phyloP scores from a whole-genome alignment of 1,140 invertebrate species.

The Microvelia longipes region DNA sequence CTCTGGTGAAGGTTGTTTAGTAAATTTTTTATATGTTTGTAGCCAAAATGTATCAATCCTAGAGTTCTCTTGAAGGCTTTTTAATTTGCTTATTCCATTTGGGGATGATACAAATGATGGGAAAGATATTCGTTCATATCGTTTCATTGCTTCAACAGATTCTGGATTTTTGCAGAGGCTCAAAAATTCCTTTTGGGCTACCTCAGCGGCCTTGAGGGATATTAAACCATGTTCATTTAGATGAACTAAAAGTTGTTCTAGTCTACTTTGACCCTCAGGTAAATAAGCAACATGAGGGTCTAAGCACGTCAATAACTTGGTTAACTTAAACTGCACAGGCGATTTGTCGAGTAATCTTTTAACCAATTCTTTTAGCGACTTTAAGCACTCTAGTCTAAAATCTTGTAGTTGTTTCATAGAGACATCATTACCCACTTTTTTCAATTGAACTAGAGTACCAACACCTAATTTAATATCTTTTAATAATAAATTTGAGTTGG shows the following conservation, averaged over 20 bases:
- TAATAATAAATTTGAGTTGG: neutral
- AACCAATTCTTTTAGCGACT: neutral
- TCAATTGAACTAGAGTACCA: neutral
- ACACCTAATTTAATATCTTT: constrained; percentile 3
- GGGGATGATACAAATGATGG: neutral
- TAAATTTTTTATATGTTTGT: neutral
- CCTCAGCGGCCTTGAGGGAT: neutral
- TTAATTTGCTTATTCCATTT: neutral
- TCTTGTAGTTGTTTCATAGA: neutral
- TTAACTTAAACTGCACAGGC: neutral
- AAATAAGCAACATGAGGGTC: neutral
- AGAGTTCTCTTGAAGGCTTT: neutral
- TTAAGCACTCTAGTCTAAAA: too few species aligned
- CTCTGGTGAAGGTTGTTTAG: neutral
- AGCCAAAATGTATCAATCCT: neutral
- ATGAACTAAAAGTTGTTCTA: neutral
- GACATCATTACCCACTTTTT: neutral
- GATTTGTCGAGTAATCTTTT: neutral
- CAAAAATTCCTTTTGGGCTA: neutral
- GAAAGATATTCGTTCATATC: neutral
- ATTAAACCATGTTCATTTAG: neutral
- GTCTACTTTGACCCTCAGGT: neutral
- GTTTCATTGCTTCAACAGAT: neutral
- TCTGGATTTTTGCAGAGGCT: neutral
- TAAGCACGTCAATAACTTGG: neutral